phyloP scores from a whole-genome alignment of 2,113 vertebrate species.

The Sceloporus tristichus region DNA sequence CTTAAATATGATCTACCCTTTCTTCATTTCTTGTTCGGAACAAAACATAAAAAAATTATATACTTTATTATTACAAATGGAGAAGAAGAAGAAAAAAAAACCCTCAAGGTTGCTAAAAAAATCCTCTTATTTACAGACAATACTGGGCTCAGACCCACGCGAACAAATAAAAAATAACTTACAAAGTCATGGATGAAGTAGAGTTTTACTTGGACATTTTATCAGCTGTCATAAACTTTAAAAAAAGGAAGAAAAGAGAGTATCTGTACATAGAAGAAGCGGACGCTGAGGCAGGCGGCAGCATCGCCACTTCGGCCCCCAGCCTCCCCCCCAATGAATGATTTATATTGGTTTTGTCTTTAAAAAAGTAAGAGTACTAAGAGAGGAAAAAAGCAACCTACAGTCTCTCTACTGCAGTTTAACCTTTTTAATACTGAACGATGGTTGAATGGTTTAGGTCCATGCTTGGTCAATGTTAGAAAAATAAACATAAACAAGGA shows the following conservation, averaged over 20 bases:
- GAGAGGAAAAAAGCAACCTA: slow-evolving; percentile 83
- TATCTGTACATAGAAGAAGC: slow-evolving; percentile 87
- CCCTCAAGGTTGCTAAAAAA: slow-evolving; percentile 93
- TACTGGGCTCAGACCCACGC: slow-evolving; percentile 95
- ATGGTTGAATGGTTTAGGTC: slow-evolving; percentile 86
- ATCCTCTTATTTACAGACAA: slow-evolving; percentile 97
- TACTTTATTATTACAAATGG: slow-evolving; percentile 98
- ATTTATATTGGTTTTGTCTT: slow-evolving; percentile 51
- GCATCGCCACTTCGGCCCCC: slow-evolving; percentile 80
- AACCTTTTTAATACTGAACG: slow-evolving; percentile 95
- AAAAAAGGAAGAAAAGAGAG: slow-evolving; percentile 75
- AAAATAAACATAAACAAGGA: slow-evolving; percentile 50
- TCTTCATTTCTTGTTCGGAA: slow-evolving; percentile 88
- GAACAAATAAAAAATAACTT: slow-evolving; percentile 91
- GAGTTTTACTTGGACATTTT: slow-evolving; percentile 83
- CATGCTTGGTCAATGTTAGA: slow-evolving; percentile 93
- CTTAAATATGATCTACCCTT: slow-evolving; percentile 93
- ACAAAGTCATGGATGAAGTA: slow-evolving; percentile 90
- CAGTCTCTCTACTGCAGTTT: slow-evolving; percentile 88
- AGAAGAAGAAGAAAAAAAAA: slow-evolving; percentile 88
- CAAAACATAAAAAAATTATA: slow-evolving; percentile 94
- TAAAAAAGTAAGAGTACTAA: slow-evolving; percentile 76
- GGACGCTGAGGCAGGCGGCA: slow-evolving; percentile 88
- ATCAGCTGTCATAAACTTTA: slow-evolving; percentile 89
- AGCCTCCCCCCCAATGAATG: slow-evolving; percentile 75